A percentile compares a stretch with the other conserved stretches of the same genome.
Conservation (phyloP, 2,113 vertebrate species). For the Apteryx owenii region DNA sequence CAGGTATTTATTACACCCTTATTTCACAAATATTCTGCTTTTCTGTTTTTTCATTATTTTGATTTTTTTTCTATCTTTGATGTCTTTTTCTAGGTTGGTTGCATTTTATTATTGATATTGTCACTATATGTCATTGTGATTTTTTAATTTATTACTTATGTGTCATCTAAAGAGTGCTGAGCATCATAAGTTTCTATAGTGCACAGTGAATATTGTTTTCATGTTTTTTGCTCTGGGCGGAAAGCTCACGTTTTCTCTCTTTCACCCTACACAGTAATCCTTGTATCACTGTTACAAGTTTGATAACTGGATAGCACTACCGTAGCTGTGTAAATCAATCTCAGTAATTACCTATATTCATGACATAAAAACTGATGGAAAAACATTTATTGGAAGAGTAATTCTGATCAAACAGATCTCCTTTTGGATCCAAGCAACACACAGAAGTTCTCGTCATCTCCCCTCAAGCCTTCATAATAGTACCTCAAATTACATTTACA, state of each 20-base stretch:
- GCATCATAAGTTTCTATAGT: not conserved
- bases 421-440: not conserved
- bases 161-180: not conserved
- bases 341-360: not conserved
- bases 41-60: not conserved
- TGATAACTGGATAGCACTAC: accelerated
- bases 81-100: not conserved
- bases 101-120: not conserved
- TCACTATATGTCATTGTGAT: not conserved
- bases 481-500: not conserved
- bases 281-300: accelerated
- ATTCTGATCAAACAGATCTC: not conserved
- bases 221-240: not conserved
- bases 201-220: not conserved
- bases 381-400: not conserved
- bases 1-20: not conserved
- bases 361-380: not conserved
- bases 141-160: not conserved
- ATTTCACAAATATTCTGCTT: not conserved
- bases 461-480: not conserved
- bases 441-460: not conserved
- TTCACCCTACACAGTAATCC: not conserved
- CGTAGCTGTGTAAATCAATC: not conserved
- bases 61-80: not conserved
- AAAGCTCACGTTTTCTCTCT: not conserved